Percentiles rank a stretch among this genome's conserved stretches.
phyloP scores from a whole-genome alignment of 2,888 invertebrate species.

The Gastrophysa polygoni region DNA sequence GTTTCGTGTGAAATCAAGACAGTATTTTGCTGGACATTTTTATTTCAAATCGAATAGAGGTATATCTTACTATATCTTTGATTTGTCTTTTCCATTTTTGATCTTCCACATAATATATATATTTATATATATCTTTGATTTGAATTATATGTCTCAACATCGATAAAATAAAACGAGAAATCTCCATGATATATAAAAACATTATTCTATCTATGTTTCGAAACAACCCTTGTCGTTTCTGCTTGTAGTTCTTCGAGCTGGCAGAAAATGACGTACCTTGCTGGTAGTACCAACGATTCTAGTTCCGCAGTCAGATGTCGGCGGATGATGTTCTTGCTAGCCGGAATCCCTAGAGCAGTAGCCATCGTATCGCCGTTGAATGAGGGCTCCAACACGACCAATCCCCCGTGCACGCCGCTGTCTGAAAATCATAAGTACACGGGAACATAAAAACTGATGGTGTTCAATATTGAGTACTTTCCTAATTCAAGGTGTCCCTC shows the following conservation, averaged over 20 bases:
- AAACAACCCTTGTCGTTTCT: constrained; percentile 73
- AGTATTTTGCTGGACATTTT: constrained; percentile 1
- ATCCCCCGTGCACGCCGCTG: constrained; percentile 93
- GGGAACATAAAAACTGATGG: no score
- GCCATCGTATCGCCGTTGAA: constrained; percentile 96
- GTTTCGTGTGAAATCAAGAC: constrained; percentile 15
- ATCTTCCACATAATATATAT: no score
- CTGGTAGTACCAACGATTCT: constrained; percentile 88
- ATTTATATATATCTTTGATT: constrained; percentile 11
- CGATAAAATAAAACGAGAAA: background rate
- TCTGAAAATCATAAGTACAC: no score
- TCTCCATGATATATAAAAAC: constrained; percentile 27
- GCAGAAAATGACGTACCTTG: constrained; percentile 90
- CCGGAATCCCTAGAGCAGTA: constrained; percentile 88
- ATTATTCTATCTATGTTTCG: constrained; percentile 63
- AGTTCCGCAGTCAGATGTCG: constrained; percentile 90
- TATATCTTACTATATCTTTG: constrained; percentile 9
- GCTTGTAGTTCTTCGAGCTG: constrained; percentile 84
- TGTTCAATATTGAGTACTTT: no score
- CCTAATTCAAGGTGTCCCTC: no score
- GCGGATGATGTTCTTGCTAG: constrained; percentile 90
- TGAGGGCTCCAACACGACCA: constrained; percentile 91
- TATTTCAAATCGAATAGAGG: constrained; percentile 9
- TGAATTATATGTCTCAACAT: constrained; percentile 5
- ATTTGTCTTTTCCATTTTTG: constrained; percentile 5